A percentile compares a stretch with the other conserved stretches of the same genome.
These are phyloP conservation scores for Dipus sagitta DNA, from an alignment of 2,797 vertebrate genomes.

Conservation along the genomic window DNA sequence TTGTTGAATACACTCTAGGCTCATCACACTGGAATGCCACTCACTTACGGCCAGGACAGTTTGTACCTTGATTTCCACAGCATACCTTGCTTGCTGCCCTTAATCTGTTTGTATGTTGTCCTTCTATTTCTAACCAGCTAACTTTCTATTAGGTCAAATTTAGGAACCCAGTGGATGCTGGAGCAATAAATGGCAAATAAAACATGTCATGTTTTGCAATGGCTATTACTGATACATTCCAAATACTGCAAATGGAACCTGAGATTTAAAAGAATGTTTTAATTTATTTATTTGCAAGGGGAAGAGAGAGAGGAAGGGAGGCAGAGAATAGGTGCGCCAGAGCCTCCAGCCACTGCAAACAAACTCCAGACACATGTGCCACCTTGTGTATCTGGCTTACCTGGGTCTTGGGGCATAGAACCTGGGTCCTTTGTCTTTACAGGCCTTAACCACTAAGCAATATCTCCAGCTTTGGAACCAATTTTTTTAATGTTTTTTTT, in stretches of 20 bases:
- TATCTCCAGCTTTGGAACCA: no score
- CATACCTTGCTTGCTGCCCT: not conserved
- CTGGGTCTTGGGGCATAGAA: no score
- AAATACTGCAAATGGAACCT: conserved; percentile 64
- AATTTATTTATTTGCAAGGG: not conserved
- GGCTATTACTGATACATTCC: conserved; percentile 37
- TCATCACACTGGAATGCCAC: not conserved
- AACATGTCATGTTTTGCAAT: conserved; percentile 25
- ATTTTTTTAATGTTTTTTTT: not conserved
- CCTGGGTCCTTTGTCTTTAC: no score
- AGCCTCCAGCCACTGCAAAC: no score
- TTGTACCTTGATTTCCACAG: not conserved
- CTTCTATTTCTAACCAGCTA: not conserved
- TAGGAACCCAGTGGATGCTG: not conserved
- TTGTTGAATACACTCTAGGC: not conserved
- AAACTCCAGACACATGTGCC: no score
- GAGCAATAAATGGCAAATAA: not conserved
- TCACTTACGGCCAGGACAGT: not conserved
- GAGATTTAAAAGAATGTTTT: not conserved
- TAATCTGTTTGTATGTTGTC: not conserved
- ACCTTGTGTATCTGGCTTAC: no score
- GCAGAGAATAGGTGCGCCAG: no score
- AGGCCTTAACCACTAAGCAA: no score
- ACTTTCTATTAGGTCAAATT: not conserved
- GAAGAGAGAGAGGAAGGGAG: no score